phyloP scores from a whole-genome alignment of 1,140 invertebrate species.

The Ips nitidus region DNA sequence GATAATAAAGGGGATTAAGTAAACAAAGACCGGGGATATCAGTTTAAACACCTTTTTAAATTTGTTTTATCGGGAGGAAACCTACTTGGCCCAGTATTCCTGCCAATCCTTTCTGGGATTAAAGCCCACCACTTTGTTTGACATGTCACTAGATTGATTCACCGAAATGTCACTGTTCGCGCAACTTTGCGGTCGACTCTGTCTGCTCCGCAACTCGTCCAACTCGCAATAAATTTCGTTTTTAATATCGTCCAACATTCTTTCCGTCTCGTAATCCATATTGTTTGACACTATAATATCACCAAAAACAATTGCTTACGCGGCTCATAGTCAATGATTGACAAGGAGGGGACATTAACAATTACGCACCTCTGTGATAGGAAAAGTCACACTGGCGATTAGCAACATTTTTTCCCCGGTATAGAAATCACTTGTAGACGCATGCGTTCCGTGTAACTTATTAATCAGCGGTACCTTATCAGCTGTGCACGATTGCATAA shows the following conservation, averaged over 20 bases:
- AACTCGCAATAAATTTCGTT: conserved; percentile 29
- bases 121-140: neutral
- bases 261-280: conserved; percentile 29
- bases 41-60: too few species aligned
- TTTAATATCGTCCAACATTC: conserved; percentile 26
- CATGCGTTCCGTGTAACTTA: conserved; percentile 2
- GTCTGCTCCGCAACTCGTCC: conserved; percentile 13
- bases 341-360: neutral
- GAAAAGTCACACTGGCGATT: neutral
- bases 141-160: neutral
- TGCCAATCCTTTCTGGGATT: conserved; percentile 35
- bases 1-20: too few species aligned
- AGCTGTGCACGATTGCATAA: too few species aligned
- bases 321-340: too few species aligned
- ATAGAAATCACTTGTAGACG: neutral
- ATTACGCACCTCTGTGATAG: neutral
- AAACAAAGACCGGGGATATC: too few species aligned
- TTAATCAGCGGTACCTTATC: neutral
- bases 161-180: neutral
- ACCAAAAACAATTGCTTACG: neutral
- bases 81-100: conserved; percentile 46
- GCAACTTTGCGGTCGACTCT: conserved; percentile 7
- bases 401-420: neutral
- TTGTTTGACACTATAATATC: neutral
- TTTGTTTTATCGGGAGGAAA: neutral